Conservation (phyloP, 2,888 invertebrate species). For the Tinea semifulvella region DNA sequence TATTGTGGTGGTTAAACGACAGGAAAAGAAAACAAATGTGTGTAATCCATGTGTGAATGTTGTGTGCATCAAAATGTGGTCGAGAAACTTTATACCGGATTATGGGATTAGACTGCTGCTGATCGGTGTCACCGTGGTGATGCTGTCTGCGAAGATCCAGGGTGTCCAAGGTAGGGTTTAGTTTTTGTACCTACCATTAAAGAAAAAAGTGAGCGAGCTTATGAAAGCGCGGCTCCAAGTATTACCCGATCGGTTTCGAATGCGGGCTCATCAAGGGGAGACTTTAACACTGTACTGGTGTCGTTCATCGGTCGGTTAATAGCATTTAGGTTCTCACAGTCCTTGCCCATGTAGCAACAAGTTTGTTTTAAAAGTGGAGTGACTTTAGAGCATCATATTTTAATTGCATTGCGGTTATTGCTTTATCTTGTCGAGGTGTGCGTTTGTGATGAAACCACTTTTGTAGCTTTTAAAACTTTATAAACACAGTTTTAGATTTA, state of each 20-base stretch:
- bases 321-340: constrained; percentile 53
- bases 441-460: background rate
- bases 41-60: constrained; percentile 67
- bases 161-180: constrained; percentile 66
- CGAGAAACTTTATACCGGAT: constrained; percentile 73
- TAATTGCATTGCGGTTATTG: constrained; percentile 14
- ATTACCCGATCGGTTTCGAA: constrained; percentile 38
- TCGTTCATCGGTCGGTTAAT: constrained; percentile 7
- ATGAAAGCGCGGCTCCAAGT: constrained; percentile 46
- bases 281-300: constrained; percentile 17
- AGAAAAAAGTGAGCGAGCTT: constrained; percentile 41
- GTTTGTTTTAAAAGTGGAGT: constrained; percentile 64
- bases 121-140: constrained; percentile 50
- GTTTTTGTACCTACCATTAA: constrained; percentile 23
- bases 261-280: constrained; percentile 39
- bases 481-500: background rate
- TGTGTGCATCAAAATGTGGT: constrained; percentile 73
- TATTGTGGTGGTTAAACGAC: constrained; percentile 16
- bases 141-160: constrained; percentile 54
- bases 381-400: constrained; percentile 32
- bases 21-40: constrained; percentile 54
- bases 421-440: constrained; percentile 6
- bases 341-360: constrained; percentile 54
- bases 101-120: constrained; percentile 71
- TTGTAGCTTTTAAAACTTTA: background rate